A percentile compares a stretch with the other conserved stretches of the same genome.
Conservation (phyloP, 2,113 vertebrate genomes). For the Brachirus orientalis region DNA sequence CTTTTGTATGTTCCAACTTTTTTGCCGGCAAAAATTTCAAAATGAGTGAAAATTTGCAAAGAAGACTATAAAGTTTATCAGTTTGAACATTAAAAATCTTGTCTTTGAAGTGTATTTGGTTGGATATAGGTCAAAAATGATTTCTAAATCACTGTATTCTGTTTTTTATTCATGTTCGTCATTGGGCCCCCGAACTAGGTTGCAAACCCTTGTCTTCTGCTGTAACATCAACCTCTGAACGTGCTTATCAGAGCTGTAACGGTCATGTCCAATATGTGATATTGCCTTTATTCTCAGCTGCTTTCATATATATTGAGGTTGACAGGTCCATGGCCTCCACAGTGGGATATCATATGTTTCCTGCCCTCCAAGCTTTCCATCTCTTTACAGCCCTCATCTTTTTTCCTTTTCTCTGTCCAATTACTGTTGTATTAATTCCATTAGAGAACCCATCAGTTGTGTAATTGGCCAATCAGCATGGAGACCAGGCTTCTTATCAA, state of each 20-base stretch:
- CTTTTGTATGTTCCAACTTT: too few species aligned
- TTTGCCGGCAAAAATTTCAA: too few species aligned
- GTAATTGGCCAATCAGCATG: slow-evolving; percentile 54
- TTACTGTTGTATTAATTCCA: slow-evolving; percentile 57
- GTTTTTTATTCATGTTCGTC: too few species aligned
- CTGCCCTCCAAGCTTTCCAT: not conserved
- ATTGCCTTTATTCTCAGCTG: slow-evolving; percentile 15
- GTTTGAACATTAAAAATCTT: too few species aligned
- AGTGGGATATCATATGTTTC: slow-evolving; percentile 3
- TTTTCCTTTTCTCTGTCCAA: slow-evolving; percentile 40
- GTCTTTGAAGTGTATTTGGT: too few species aligned
- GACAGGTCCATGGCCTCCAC: slow-evolving; percentile 1
- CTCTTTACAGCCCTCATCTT: not conserved
- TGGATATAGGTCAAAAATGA: too few species aligned
- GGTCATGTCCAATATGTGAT: slow-evolving; percentile 35
- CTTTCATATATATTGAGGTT: slow-evolving; percentile 12
- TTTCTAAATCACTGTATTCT: too few species aligned
- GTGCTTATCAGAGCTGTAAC: slow-evolving; percentile 16
- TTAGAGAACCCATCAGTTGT: slow-evolving; percentile 57
- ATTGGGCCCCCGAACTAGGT: too few species aligned
- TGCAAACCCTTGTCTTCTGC: too few species aligned
- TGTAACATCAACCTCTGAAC: not conserved
- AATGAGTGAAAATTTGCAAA: too few species aligned
- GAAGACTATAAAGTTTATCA: too few species aligned
- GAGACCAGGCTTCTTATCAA: slow-evolving; percentile 55